These are phyloP conservation scores for Trichogramma dendrolimi DNA, from an alignment of 2,888 invertebrate species.

Conservation along the genomic window DNA sequence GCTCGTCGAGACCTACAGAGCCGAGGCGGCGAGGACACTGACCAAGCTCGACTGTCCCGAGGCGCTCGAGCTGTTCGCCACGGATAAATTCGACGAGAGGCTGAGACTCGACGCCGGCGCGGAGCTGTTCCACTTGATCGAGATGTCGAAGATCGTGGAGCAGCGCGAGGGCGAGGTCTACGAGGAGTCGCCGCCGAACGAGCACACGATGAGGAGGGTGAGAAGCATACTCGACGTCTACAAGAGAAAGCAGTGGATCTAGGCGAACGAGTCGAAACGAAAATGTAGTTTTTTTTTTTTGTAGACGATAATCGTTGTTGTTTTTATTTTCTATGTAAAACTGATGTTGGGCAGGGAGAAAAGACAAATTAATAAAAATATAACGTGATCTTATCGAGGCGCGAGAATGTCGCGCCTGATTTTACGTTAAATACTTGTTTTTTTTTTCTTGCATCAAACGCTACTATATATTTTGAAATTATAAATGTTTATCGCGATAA, in stretches of 20 bases:
- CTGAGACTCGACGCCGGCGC: constrained; percentile 31
- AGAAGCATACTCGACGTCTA: constrained; percentile 1
- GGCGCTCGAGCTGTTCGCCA: constrained; percentile 32
- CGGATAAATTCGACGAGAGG: constrained; percentile 34
- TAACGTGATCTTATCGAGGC: too few species aligned
- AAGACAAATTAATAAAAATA: too few species aligned
- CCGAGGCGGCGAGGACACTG: constrained; percentile 51
- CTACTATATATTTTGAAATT: too few species aligned
- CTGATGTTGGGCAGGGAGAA: too few species aligned
- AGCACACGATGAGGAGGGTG: constrained; percentile 2
- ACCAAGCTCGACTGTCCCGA: constrained; percentile 47
- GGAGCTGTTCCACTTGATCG: constrained; percentile 3
- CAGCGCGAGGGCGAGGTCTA: constrained; percentile 1
- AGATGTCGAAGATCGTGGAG: constrained; percentile 15
- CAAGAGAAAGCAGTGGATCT: constrained; percentile 11
- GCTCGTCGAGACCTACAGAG: constrained; percentile 55
- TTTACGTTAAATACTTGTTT: too few species aligned
- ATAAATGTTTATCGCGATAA: too few species aligned
- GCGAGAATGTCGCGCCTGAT: too few species aligned
- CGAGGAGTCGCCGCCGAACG: not conserved
- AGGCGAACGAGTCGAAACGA: too few species aligned
- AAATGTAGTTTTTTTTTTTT: too few species aligned
- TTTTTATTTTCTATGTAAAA: too few species aligned
- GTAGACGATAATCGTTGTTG: too few species aligned
- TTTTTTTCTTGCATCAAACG: too few species aligned